Evolutionary conservation across 2,888 invertebrate genomes (phyloP), one percentile per base, ranked within the genome.

Genomic region (Enoplolaimus lenunculus): DNA sequence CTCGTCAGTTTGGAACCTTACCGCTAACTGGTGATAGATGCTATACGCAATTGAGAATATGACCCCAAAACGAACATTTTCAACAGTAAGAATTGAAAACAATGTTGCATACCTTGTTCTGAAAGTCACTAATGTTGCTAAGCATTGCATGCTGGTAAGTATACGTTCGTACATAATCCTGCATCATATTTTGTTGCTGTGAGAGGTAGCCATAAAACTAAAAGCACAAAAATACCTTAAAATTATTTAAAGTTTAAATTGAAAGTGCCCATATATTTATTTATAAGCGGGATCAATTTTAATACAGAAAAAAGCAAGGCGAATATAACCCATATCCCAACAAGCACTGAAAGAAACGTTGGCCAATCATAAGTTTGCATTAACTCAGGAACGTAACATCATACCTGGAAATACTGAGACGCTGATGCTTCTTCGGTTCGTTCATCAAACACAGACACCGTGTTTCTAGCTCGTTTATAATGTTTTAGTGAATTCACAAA

Each of bases 111-210:
- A 83, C 84, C 79, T 85, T 85, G 75, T 84, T 85, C 73, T 88
- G 87, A 82, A 97, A 98, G 82, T 98, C 97, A 72, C 88, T 87
- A 70, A 90, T 85, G 83, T 98, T 98, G 70, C 90, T 88, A 74
- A 94, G 85, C 81, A 98, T 94, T 71, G 98, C 97, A 78, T 91
- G 87, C 83, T 98, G 97, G 83, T 98, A 98, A 71, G 97, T 97
- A 80, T 93, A 92, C 65, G 98, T 98, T 76, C 98, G 86, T 74
- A 97, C 91, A 83, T 93, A 98, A 82, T 98, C 98, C 84, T 98
- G 97, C 90, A 98, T 90, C 97, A 98, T 98, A 81, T 98, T 98
- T 83, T 98, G 98, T 83, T 98, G 98, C 82, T 98, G 98, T 71
- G 94, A 94, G 76, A 98, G 84, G 84, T 95, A 97, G 74, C 97